Percentiles rank a stretch among this genome's conserved stretches.
Conservation (phyloP, 2,113 vertebrate species). For the Pseudolaguvia tuberculata region DNA sequence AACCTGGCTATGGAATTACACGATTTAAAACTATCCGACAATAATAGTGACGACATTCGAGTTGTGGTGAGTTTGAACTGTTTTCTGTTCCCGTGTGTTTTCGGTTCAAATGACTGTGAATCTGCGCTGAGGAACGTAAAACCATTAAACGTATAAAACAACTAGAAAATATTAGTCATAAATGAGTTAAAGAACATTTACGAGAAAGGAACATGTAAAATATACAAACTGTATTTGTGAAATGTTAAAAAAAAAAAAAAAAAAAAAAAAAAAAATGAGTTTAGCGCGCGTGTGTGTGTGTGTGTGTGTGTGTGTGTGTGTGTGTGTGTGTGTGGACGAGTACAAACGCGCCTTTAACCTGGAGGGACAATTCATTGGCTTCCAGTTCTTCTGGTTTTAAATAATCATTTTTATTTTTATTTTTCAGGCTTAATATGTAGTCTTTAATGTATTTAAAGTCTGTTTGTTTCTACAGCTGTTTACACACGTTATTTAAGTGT, state of each 20-base stretch:
- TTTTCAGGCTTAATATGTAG: background rate
- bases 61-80: constrained; percentile 12
- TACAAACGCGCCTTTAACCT: background rate
- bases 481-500: background rate
- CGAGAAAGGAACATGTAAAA: too few relatives aligned
- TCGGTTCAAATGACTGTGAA: background rate
- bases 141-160: too few relatives aligned
- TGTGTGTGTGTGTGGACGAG: background rate
- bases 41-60: constrained; percentile 25
- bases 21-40: background rate
- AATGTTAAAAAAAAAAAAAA: background rate
- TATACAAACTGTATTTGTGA: background rate
- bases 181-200: too few relatives aligned
- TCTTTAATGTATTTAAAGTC: background rate
- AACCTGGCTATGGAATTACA: constrained; percentile 34
- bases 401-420: too few relatives aligned
- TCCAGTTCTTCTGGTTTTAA: background rate
- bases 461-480: too few relatives aligned
- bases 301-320: background rate
- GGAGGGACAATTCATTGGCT: too few relatives aligned
- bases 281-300: too few relatives aligned
- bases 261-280: background rate
- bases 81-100: background rate
- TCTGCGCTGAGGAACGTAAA: too few relatives aligned
- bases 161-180: too few relatives aligned